phyloP scores from a whole-genome alignment of 2,888 invertebrate genomes.

The Lomographa bimaculata region DNA sequence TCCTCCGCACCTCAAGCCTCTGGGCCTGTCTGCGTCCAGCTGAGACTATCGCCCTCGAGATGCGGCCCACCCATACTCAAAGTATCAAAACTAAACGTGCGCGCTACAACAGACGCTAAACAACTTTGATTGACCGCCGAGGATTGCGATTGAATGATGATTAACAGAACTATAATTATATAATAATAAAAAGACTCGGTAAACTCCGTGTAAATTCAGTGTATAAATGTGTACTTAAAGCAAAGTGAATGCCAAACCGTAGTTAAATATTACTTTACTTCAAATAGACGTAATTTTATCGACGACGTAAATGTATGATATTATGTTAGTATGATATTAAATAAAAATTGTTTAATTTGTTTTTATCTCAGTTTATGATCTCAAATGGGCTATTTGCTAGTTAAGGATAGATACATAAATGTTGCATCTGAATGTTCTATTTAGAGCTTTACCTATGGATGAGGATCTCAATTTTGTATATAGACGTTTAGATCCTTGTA shows the following conservation, averaged over 20 bases:
- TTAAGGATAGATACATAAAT: conserved; percentile 37
- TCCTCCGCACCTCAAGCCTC: conserved; percentile 82
- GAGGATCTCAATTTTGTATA: conserved; percentile 1
- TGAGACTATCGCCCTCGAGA: conserved; percentile 83
- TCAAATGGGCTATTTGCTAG: conserved; percentile 58
- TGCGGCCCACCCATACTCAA: conserved; percentile 72
- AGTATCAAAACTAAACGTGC: conserved; percentile 67
- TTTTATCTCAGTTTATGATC: conserved; percentile 65
- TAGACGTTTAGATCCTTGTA: conserved; percentile 3
- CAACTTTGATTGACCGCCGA: conserved; percentile 16
- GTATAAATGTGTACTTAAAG: conserved; percentile 38
- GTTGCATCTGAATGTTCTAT: conserved; percentile 8
- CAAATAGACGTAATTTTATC: conserved; percentile 2
- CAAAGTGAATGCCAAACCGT: conserved; percentile 69
- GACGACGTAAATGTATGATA: conserved; percentile 8
- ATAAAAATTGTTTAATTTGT: conserved; percentile 36
- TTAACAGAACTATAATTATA: conserved; percentile 32
- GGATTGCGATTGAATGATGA: conserved; percentile 23
- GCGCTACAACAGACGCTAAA: conserved; percentile 30
- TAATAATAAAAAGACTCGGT: conserved; percentile 33
- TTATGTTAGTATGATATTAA: conserved; percentile 25
- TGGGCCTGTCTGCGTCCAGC: conserved; percentile 86
- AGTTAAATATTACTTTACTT: conserved; percentile 35
- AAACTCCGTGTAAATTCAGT: conserved; percentile 26
- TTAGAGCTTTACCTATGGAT: conserved; percentile 7